Evolutionary conservation across 2,113 vertebrate species (phyloP).

Genomic region (Pangasianodon hypophthalmus): DNA sequence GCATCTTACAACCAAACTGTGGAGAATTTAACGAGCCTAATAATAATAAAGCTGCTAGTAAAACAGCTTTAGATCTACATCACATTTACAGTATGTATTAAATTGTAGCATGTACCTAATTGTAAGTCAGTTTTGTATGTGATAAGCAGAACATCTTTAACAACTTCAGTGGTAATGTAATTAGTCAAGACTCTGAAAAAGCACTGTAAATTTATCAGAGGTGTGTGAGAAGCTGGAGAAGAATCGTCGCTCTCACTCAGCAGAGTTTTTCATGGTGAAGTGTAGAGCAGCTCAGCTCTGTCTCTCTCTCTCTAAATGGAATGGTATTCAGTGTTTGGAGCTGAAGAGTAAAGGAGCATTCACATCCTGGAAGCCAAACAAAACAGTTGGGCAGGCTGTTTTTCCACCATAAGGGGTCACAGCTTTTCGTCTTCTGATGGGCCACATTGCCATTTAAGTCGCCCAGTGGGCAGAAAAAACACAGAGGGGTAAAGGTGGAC

Average conservation of each 20-base stretch:
- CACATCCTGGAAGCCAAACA: slow-evolving; percentile 49
- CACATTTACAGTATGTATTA: background rate
- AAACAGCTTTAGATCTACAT: background rate
- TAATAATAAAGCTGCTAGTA: background rate
- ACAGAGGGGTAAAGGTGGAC: background rate
- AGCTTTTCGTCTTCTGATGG: slow-evolving; percentile 14
- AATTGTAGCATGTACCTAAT: background rate
- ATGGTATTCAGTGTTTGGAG: slow-evolving; percentile 56
- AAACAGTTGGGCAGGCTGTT: slow-evolving; percentile 44
- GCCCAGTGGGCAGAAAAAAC: background rate
- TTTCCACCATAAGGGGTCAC: slow-evolving; percentile 21
- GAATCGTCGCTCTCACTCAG: background rate
- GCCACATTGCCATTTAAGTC: slow-evolving; percentile 52
- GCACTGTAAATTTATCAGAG: background rate
- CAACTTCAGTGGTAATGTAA: background rate
- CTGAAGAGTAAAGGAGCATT: slow-evolving; percentile 44
- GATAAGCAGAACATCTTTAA: background rate
- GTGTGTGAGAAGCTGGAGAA: background rate
- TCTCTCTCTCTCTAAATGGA: slow-evolving; percentile 51
- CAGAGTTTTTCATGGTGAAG: background rate
- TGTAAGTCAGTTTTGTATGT: background rate
- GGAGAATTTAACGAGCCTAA: background rate
- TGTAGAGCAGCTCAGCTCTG: background rate
- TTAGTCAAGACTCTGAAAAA: background rate
- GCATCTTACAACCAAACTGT: background rate